Evolutionary conservation across 2,113 vertebrate species (phyloP).

Genomic region (Etheostoma cragini): DNA sequence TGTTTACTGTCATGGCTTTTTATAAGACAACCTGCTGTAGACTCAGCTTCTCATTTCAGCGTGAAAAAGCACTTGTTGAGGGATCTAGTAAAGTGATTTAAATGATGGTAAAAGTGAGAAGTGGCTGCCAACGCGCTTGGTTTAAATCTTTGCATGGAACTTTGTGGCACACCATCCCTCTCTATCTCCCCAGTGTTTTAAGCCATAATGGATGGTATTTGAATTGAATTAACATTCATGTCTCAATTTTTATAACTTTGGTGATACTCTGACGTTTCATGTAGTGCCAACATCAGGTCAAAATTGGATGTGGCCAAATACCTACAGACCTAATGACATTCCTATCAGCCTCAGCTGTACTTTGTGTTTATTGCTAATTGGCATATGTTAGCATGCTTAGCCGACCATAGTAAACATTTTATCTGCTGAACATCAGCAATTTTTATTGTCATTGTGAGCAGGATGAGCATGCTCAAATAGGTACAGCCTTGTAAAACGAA

Average conservation of each 20-base stretch:
- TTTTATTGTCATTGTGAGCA: not conserved
- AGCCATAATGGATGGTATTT: not conserved
- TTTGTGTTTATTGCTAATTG: not conserved
- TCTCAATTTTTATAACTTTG: not conserved
- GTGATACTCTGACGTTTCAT: not conserved
- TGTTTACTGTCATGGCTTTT: slow-evolving; percentile 15
- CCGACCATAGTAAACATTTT: not conserved
- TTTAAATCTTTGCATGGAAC: not conserved
- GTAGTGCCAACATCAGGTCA: not conserved
- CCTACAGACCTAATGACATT: not conserved
- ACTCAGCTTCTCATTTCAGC: slow-evolving; percentile 6
- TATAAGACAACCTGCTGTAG: not conserved
- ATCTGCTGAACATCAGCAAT: not conserved
- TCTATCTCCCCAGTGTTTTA: not conserved
- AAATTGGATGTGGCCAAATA: not conserved
- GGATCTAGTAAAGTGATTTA: slow-evolving; percentile 20
- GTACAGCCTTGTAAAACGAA: not conserved
- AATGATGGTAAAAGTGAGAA: slow-evolving; percentile 16
- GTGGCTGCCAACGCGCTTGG: not conserved
- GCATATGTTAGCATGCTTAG: not conserved
- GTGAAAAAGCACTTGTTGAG: slow-evolving; percentile 14
- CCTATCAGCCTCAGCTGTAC: not conserved
- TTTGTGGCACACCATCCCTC: not conserved
- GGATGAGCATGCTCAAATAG: not conserved
- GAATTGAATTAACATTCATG: not conserved